Evolutionary conservation across 2,797 vertebrate genomes (phyloP).

Genomic region (Halcyon smyrnensis): DNA sequence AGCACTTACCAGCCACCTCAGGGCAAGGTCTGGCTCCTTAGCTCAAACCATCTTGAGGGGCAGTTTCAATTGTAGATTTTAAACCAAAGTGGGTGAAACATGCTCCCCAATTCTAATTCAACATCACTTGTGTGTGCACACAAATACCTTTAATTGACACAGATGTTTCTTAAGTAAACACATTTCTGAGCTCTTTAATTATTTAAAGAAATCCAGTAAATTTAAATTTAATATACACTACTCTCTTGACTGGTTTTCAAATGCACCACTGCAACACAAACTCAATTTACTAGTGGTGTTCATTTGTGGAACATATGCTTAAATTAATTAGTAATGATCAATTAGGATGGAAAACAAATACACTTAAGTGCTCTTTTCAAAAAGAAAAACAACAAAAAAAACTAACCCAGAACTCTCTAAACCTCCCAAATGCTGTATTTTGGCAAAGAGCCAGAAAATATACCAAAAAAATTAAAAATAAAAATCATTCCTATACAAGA

Average conservation of each 20-base stretch:
- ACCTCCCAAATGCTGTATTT: not conserved
- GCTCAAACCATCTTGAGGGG: accelerated
- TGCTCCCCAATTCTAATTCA: not conserved
- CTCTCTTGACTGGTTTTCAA: not conserved
- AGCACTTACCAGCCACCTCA: not conserved
- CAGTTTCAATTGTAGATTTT: not conserved
- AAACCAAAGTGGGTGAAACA: accelerated
- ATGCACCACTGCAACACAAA: not conserved
- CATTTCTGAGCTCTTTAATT: not conserved
- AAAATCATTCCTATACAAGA: not conserved
- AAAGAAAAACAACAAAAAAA: not conserved
- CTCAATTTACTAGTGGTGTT: not conserved
- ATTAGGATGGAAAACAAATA: not conserved
- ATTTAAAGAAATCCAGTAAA: not conserved
- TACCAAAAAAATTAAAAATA: not conserved
- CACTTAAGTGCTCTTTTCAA: not conserved
- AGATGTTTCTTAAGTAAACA: not conserved
- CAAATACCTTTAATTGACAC: not conserved
- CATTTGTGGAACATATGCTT: not conserved
- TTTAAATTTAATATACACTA: not conserved
- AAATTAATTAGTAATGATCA: slow-evolving; percentile 5
- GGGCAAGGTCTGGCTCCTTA: not conserved
- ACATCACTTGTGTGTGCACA: not conserved
- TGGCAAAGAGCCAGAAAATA: not conserved
- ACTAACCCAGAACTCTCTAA: not conserved